Base-by-base conservation (phyloP, 2,113 vertebrate genomes). In the Oxygymnocypris stewartii region DNA sequence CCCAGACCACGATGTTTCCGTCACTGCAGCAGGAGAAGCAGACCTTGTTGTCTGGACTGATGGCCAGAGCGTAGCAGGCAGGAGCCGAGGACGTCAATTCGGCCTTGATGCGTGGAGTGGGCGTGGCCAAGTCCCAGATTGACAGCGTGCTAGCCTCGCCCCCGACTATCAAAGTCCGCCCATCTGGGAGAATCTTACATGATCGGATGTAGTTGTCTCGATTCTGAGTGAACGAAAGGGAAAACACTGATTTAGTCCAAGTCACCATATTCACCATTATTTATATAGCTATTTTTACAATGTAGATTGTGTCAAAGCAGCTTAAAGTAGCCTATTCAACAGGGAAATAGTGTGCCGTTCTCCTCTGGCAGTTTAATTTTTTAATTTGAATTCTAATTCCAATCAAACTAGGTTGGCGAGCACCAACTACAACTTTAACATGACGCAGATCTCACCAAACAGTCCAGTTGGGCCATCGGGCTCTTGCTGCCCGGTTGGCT, bases 11-110 rank as follows among this genome's bases (percentile, higher is more conserved):
- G 1, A 99, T 99, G 95, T 99, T 99, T 74, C 98, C 98, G 28
- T 99, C 98, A 1, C 97, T 99, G 93, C 98, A 99, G 96, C 98
- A 99, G 9, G 98, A 99, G 94, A 99, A 99, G 94, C 98, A 99
- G 89, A 99, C 98, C 94, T 99, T 99, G 95, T 98, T 98, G 88
- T 99, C 98, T 0, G 98, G 98, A 94, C 97, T 99, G 96, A 99
- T 99, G 90, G 98, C 98, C 91, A 99, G 92, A 84, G 98, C 98
- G 0, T 99, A 99, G 94, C 98, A 99, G 23, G 98, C 98, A 0
- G 98, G 98, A 18, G 98, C 98, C 0, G 98, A 99, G 80, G 97
- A 99, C 3, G 98, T 99, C 92, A 99, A 93, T 93, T 99, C 98
- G 0, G 98, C 98, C 93, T 99, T 99, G 87, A 99, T 99, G n/a